Evolutionary conservation across 1,140 invertebrate genomes (phyloP).

Genomic region (Drosophila nikananu): DNA sequence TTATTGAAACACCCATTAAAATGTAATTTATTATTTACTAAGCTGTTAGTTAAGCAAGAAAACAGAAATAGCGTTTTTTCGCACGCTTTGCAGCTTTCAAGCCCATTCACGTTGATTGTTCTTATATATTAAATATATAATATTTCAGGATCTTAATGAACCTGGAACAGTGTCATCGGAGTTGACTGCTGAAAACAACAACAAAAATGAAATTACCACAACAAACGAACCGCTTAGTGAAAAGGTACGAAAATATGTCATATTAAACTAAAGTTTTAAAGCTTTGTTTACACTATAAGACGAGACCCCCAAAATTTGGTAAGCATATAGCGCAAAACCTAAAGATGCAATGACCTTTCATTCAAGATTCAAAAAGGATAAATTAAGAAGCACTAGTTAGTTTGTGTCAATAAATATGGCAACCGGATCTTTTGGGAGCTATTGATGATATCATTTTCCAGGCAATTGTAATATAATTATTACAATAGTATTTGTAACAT

Average conservation of each 20-base stretch:
- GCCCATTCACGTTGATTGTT: background rate
- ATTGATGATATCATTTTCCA: background rate
- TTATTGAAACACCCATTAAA: background rate
- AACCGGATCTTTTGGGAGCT: too few relatives aligned
- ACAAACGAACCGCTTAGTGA: background rate
- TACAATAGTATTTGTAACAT: background rate
- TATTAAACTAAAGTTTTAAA: too few relatives aligned
- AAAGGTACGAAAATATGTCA: background rate
- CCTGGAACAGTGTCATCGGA: background rate
- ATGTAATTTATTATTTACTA: background rate
- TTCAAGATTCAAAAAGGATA: too few relatives aligned
- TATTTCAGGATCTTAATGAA: slow-evolving; percentile 5
- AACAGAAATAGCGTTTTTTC: too few relatives aligned
- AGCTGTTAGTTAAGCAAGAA: background rate
- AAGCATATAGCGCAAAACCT: too few relatives aligned
- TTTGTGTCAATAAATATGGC: too few relatives aligned
- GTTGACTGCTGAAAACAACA: background rate
- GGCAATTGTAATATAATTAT: too few relatives aligned
- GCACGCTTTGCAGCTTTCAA: background rate
- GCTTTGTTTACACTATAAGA: background rate
- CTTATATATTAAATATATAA: background rate
- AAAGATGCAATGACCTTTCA: too few relatives aligned
- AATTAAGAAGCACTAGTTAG: too few relatives aligned
- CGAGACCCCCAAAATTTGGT: background rate
- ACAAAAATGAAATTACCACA: background rate